Base-by-base conservation (phyloP, 1,140 invertebrate genomes). In the Adoxophyes honmai region DNA sequence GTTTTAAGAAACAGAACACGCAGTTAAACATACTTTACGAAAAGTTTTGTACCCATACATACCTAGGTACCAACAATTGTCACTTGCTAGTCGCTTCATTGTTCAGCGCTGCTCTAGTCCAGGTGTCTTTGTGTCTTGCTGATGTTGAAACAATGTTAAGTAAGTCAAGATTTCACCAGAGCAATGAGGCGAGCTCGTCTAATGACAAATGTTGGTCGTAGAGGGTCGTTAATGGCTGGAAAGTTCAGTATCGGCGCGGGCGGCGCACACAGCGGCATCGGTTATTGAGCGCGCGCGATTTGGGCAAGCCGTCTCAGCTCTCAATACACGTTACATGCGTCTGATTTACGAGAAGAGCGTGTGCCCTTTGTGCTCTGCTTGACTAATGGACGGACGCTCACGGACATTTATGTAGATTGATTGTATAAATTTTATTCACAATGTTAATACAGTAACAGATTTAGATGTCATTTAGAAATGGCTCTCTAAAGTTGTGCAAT, bases 381-480 rank as follows among this genome's bases (percentile, higher is more conserved):
- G 81, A 88, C 81, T 88, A 88, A 88, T 88, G 86, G 86, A 85
- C 82, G 75, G 78, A 83, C 83, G 81, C 81, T 84, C 83, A 86
- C 79, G 81, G 83, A 88, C 86, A 86, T 86, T 88, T 88, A 86
- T 88, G 86, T 88, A 88, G 86, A 88, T 86, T 88, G 82, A 88
- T 88, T 88, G 83, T 86, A 86, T 88, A 72, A 88, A 88, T 88
- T 88, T 88, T 86, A 88, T 88, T 88, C 83, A 88, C 83, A 86
- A 86, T 86, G 86, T 86, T 88, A 88, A 88, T 88, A 88, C 86
- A 86, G 69, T 86, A 86, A 88, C 83, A 88, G 86, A 86, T 88
- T 88, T 88, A 88, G 86, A 86, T 85, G 86, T 88, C 86, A 88
- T 86, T 88, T 88, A 86, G 86, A 86, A 88, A 88, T 86, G 79